Conservation (phyloP, 2,888 invertebrate species). For the Apodemia mormo region DNA sequence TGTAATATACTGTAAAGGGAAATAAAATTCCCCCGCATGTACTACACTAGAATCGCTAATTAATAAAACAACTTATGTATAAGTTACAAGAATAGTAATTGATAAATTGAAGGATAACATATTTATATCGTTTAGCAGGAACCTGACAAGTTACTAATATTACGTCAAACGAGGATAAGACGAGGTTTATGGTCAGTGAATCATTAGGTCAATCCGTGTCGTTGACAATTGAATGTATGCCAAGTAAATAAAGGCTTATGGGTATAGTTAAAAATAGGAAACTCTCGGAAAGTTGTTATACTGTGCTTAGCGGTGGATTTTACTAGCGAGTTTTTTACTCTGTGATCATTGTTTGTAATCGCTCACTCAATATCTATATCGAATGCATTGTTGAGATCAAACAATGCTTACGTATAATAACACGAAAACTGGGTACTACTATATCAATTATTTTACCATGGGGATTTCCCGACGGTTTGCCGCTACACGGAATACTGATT, state of each 20-base stretch:
- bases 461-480: constrained; percentile 62
- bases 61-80: constrained; percentile 12
- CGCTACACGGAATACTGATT: constrained; percentile 37
- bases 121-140: constrained; percentile 12
- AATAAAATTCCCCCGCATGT: neutral
- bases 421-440: constrained; percentile 54
- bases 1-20: neutral
- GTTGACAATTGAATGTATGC: constrained; percentile 72
- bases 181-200: constrained; percentile 70
- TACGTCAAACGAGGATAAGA: constrained; percentile 74
- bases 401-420: constrained; percentile 64
- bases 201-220: constrained; percentile 75
- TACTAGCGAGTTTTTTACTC: constrained; percentile 47
- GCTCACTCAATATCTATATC: constrained; percentile 48
- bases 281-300: constrained; percentile 43
- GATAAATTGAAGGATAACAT: constrained; percentile 8
- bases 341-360: constrained; percentile 52
- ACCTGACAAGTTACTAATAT: constrained; percentile 38
- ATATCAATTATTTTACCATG: constrained; percentile 49
- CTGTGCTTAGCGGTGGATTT: constrained; percentile 41
- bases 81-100: constrained; percentile 9
- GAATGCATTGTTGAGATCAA: constrained; percentile 56
- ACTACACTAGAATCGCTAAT: constrained; percentile 6
- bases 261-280: constrained; percentile 46
- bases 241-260: constrained; percentile 56